Conservation (phyloP, 2,113 vertebrate species). For the Pelecanus crispus region DNA sequence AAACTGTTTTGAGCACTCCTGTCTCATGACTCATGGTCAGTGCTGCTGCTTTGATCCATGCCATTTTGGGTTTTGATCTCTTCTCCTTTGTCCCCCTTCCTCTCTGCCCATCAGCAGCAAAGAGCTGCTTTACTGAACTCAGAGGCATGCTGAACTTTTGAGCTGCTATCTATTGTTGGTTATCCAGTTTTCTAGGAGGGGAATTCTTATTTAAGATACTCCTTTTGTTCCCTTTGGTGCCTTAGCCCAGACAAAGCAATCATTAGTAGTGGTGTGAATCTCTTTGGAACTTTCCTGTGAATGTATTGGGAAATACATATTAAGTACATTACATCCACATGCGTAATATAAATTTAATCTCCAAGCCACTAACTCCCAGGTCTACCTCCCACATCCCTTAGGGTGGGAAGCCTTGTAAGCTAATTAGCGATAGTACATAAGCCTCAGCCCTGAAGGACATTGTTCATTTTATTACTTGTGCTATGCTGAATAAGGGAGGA, state of each 20-base stretch:
- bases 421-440: slow-evolving; percentile 49
- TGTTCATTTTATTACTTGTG: slow-evolving; percentile 17
- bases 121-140: not conserved
- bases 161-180: not conserved
- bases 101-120: not conserved
- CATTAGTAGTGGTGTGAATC: not conserved
- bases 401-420: not conserved
- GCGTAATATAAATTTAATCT: not conserved
- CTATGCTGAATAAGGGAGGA: not conserved
- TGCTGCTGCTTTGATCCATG: not conserved
- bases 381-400: not conserved
- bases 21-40: not conserved
- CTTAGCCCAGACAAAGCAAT: not conserved
- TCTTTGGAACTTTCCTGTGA: not conserved
- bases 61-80: not conserved
- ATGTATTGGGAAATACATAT: not conserved
- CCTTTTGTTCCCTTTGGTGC: not conserved
- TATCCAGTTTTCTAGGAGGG: not conserved
- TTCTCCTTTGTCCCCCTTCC: not conserved
- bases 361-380: not conserved
- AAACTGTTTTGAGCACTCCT: not conserved
- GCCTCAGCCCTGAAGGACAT: not conserved
- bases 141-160: not conserved
- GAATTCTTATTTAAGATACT: not conserved
- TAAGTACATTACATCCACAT: not conserved